Evolutionary conservation across 2,113 vertebrate genomes (phyloP).

Genomic region (Gymnarchus niloticus): DNA sequence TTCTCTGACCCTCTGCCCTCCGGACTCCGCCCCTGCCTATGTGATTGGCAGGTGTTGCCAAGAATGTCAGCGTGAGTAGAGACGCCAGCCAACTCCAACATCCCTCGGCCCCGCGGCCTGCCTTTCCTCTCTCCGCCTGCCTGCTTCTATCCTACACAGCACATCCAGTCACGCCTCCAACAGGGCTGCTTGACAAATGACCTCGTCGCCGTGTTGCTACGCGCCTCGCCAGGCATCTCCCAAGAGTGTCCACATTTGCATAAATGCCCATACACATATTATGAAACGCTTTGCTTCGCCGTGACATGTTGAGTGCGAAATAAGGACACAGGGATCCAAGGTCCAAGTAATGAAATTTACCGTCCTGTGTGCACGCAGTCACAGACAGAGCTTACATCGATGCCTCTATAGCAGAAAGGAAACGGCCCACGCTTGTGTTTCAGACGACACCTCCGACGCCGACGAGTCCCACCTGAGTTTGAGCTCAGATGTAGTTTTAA

Average conservation of each 20-base stretch:
- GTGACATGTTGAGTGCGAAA: slow-evolving; percentile 51
- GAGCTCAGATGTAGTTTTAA: background rate
- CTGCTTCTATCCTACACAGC: slow-evolving; percentile 19
- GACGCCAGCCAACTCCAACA: slow-evolving; percentile 39
- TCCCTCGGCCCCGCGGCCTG: slow-evolving; percentile 11
- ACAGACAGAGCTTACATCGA: background rate
- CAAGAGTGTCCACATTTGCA: slow-evolving; percentile 52
- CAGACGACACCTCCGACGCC: background rate
- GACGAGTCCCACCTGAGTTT: background rate
- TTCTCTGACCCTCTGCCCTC: slow-evolving; percentile 71
- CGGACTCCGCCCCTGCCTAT: slow-evolving; percentile 72
- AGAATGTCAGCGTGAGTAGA: slow-evolving; percentile 86
- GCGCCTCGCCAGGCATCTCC: slow-evolving; percentile 59
- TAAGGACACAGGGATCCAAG: slow-evolving; percentile 39
- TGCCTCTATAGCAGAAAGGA: background rate
- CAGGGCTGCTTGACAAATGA: slow-evolving; percentile 58
- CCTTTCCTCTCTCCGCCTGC: background rate
- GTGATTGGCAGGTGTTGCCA: slow-evolving; percentile 90
- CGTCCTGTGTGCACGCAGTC: background rate
- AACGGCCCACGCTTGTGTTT: background rate
- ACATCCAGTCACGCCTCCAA: slow-evolving; percentile 47
- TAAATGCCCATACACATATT: slow-evolving; percentile 60
- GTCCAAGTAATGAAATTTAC: slow-evolving; percentile 33
- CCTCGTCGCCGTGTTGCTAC: slow-evolving; percentile 62
- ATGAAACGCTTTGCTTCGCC: slow-evolving; percentile 56